Evolutionary conservation across 2,797 vertebrate species (phyloP).

Genomic region (Tokudaia tokunoshimensis): DNA sequence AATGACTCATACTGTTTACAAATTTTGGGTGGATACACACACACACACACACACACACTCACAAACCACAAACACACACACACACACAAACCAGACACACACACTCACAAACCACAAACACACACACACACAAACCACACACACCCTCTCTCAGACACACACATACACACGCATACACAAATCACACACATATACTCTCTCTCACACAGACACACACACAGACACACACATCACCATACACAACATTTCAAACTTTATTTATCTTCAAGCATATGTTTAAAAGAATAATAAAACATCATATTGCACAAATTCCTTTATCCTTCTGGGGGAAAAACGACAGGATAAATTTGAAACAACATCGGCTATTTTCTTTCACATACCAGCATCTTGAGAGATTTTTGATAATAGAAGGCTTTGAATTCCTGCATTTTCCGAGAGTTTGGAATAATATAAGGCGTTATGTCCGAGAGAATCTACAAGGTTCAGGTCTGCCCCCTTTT

Average conservation of each 20-base stretch:
- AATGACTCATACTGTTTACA: neutral
- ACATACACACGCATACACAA: neutral
- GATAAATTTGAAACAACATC: constrained; percentile 76
- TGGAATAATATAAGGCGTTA: constrained; percentile 92
- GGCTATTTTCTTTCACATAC: constrained; percentile 88
- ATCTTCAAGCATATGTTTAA: constrained; percentile 65
- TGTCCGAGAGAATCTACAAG: constrained; percentile 94
- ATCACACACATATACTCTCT: no score
- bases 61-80: neutral
- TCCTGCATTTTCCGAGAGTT: constrained; percentile 90
- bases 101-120: neutral
- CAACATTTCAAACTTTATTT: constrained; percentile 51
- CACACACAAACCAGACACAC: no score
- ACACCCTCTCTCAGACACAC: neutral
- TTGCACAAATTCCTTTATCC: constrained; percentile 70
- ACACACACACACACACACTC: neutral
- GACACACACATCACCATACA: neutral
- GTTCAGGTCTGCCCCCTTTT: constrained; percentile 91
- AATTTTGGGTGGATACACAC: neutral
- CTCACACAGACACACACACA: no score
- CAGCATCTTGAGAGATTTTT: constrained; percentile 89
- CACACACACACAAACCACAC: neutral
- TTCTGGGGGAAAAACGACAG: constrained; percentile 59
- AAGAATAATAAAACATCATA: constrained; percentile 72
- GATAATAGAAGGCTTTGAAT: constrained; percentile 91